Evolutionary conservation across 2,888 invertebrate species (phyloP), one percentile per base, ranked within the genome.

Genomic region (Colostygia pectinataria): DNA sequence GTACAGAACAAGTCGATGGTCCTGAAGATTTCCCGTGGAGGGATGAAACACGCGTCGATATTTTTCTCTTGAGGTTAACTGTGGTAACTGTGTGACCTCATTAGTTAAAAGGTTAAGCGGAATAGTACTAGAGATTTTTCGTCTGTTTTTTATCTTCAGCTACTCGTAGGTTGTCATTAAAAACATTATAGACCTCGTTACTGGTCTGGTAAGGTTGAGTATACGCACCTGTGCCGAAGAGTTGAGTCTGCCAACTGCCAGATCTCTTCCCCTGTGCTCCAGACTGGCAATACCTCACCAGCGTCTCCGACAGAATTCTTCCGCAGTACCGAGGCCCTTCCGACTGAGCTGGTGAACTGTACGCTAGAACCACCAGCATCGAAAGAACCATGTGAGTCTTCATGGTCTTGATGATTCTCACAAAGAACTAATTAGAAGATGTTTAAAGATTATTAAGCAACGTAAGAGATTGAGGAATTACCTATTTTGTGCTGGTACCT

Each of bases 151-250:
- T n/a, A n/a, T n/a, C n/a, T n/a, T n/a, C n/a, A n/a, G n/a, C n/a
- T n/a, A n/a, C n/a, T n/a, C n/a, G n/a, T n/a, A n/a, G n/a, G n/a
- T n/a, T n/a, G n/a, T n/a, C n/a, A n/a, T n/a, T n/a, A n/a, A n/a
- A n/a, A n/a, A n/a, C n/a, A n/a, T n/a, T n/a, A n/a, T n/a, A n/a
- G n/a, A n/a, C n/a, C n/a, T n/a, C n/a, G n/a, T n/a, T n/a, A n/a
- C n/a, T n/a, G n/a, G n/a, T n/a, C n/a, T 15, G 6, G 1, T 20
- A 20, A 20, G 20, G 6, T 20, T 32, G n/a, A 24, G 23, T 40
- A n/a, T n/a, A n/a, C n/a, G n/a, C n/a, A 47, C 47, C 47, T 40
- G 18, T n/a, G n/a, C 42, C 48, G 32, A 38, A 42, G 24, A 41
- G 29, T 18, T 44, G 39, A n/a, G 36, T 24, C 28, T 32, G 31